Conservation (phyloP, 2,888 invertebrate genomes). For the Cinara cedri region DNA sequence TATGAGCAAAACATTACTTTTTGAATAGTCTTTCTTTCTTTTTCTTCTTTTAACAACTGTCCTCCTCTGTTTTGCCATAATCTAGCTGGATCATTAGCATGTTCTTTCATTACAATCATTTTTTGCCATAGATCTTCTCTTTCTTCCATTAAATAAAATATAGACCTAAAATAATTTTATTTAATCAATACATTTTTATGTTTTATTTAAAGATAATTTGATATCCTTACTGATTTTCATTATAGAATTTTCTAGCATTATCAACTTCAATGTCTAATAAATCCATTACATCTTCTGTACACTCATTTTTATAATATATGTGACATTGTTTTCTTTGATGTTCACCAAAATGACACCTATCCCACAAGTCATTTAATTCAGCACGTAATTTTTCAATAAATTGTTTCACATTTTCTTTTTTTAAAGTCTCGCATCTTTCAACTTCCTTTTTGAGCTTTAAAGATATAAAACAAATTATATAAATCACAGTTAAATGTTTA, state of each 20-base stretch:
- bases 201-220: not conserved
- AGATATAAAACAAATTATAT: not conserved
- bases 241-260: conserved; percentile 71
- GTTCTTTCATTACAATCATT: conserved; percentile 76
- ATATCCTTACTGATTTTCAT: conserved; percentile 68
- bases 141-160: conserved; percentile 72
- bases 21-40: conserved; percentile 78
- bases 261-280: conserved; percentile 80
- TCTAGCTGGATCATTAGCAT: conserved; percentile 79
- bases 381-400: conserved; percentile 72
- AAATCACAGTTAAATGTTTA: not conserved
- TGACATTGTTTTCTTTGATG: conserved; percentile 70
- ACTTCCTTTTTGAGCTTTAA: conserved; percentile 72
- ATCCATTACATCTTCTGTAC: conserved; percentile 79
- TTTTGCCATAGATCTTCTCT: conserved; percentile 76
- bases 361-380: conserved; percentile 78
- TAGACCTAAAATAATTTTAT: conserved; percentile 65
- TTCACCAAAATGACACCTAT: conserved; percentile 74
- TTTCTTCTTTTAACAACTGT: conserved; percentile 83
- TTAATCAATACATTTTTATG: conserved; percentile 1
- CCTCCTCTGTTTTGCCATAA: conserved; percentile 81
- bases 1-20: conserved; percentile 62
- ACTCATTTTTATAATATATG: conserved; percentile 72
- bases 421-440: conserved; percentile 75
- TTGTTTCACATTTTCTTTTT: conserved; percentile 74